Percentiles rank a stretch among this genome's conserved stretches.
Evolutionary conservation across 2,888 invertebrate genomes (phyloP).

Genomic region (Amphiduros pacificus): DNA sequence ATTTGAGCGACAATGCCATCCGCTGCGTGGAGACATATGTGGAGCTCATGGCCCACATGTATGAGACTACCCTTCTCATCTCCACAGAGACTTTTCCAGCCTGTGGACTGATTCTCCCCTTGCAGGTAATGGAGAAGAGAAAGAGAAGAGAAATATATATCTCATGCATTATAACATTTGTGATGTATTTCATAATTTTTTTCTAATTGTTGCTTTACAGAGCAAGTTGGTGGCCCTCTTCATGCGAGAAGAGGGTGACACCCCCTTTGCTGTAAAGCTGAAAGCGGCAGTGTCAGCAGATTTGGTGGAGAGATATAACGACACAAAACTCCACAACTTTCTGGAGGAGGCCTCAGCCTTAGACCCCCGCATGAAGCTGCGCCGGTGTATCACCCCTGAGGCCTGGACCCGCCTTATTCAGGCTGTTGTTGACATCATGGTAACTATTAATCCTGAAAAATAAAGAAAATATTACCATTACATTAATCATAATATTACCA

Average conservation of each 20-base stretch:
- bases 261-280: background rate
- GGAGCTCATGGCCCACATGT: background rate
- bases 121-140: background rate
- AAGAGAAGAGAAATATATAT: too few species aligned
- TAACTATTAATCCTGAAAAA: too few species aligned
- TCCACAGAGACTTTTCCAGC: background rate
- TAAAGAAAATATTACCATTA: too few species aligned
- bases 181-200: too few species aligned
- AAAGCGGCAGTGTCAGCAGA: background rate
- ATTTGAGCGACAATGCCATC: background rate
- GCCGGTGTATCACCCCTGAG: background rate
- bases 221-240: too few species aligned
- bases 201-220: too few species aligned
- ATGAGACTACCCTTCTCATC: background rate
- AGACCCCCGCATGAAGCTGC: background rate
- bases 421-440: too few species aligned
- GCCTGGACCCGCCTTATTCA: background rate
- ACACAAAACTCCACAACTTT: background rate
- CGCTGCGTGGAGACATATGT: background rate
- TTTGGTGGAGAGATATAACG: background rate
- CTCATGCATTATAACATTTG: too few species aligned
- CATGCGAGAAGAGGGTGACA: background rate
- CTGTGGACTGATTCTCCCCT: background rate
- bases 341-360: background rate
- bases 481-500: too few species aligned